Conservation (phyloP, 1,140 invertebrate species). For the Sitobion miscanthi region DNA sequence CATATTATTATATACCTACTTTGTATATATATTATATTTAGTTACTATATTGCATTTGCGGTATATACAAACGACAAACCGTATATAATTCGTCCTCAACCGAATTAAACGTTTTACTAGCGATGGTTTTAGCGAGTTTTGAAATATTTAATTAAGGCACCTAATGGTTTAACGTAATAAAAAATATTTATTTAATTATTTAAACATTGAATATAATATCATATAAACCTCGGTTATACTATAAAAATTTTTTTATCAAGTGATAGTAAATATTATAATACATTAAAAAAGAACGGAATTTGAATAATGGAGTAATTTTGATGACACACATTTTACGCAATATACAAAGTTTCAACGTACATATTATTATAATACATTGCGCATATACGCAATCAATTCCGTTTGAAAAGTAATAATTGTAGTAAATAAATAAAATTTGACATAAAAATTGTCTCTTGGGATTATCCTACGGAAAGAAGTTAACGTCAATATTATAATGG, state of each 20-base stretch:
- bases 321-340: background rate
- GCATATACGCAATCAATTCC: background rate
- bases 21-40: background rate
- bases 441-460: background rate
- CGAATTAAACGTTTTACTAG: background rate
- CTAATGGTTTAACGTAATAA: background rate
- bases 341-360: background rate
- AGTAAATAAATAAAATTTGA: background rate
- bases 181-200: background rate
- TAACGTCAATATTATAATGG: background rate
- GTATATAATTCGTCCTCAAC: slow-evolving; percentile 14
- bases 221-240: background rate
- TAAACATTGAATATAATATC: background rate
- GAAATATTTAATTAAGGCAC: background rate
- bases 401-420: background rate
- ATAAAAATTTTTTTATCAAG: background rate
- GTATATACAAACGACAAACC: background rate
- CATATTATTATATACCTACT: background rate
- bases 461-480: background rate
- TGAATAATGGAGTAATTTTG: slow-evolving; percentile 25
- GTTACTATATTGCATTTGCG: background rate
- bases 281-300: background rate
- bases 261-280: background rate
- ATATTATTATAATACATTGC: background rate
- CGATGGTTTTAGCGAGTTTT: background rate